These are phyloP conservation scores for Aurelia aurita complex sp. Pacific DNA, from an alignment of 30 jellyfish, hydroid and myxozoan species.

Conservation along the genomic window DNA sequence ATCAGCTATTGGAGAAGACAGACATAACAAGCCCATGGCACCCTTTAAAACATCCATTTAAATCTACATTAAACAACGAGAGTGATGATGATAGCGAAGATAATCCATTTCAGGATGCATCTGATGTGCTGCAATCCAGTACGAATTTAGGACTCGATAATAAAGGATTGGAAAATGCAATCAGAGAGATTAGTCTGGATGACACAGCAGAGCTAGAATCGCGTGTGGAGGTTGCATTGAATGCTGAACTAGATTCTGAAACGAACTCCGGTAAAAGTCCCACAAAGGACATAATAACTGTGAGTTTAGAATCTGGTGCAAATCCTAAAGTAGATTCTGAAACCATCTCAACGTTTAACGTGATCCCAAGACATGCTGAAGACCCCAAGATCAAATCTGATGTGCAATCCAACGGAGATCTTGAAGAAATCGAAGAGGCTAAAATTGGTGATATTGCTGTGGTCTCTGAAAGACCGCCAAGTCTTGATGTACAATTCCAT, in stretches of 20 bases:
- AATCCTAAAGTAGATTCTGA: background rate
- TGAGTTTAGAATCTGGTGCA: background rate
- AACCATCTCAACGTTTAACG: too few species aligned
- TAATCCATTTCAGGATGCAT: constrained; percentile 37
- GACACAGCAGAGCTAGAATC: background rate
- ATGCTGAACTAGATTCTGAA: background rate
- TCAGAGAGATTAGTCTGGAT: constrained; percentile 20
- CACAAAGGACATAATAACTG: background rate
- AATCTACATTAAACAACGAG: background rate
- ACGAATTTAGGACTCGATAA: background rate
- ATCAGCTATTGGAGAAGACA: background rate
- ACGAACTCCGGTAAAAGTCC: background rate
- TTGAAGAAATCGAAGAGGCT: constrained; percentile 30
- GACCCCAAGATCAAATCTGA: background rate
- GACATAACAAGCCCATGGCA: constrained; percentile 50
- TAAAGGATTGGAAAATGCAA: background rate
- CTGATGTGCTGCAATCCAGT: constrained; percentile 13
- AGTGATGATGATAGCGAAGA: constrained; percentile 14
- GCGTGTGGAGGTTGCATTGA: background rate
- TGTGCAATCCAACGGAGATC: background rate
- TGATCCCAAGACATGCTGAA: background rate
- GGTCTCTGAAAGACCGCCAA: constrained; percentile 12
- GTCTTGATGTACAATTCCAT: background rate
- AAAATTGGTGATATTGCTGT: background rate
- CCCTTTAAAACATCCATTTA: constrained; percentile 39